These are phyloP conservation scores for Bombycilla garrulus DNA, from an alignment of 2,113 vertebrate species.

Conservation along the genomic window DNA sequence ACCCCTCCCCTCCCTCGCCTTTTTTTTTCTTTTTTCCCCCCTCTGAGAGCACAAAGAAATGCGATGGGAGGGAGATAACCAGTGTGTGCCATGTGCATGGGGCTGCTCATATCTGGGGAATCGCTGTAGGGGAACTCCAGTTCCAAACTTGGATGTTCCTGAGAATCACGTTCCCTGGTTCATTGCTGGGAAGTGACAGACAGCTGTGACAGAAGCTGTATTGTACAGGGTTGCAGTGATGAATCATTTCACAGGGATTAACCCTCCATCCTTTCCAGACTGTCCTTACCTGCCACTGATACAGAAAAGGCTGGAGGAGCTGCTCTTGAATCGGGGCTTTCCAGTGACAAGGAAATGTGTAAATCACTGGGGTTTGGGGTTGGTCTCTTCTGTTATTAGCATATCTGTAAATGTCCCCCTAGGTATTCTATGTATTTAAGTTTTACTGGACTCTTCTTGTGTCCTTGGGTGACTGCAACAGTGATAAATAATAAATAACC, in stretches of 20 bases:
- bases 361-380: neutral
- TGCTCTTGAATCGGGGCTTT: neutral
- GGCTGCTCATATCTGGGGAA: neutral
- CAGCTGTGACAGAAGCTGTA: neutral
- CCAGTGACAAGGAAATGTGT: neutral
- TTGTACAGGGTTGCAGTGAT: neutral
- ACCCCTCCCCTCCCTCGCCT: neutral
- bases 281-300: neutral
- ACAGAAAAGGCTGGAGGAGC: neutral
- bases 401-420: neutral
- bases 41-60: neutral
- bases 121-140: neutral
- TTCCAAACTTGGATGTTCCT: neutral
- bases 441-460: neutral
- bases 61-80: neutral
- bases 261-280: neutral
- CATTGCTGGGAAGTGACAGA: neutral
- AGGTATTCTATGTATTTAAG: neutral
- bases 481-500: constrained; percentile 1
- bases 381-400: neutral
- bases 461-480: neutral
- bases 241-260: neutral
- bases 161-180: neutral
- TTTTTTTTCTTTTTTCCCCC: neutral
- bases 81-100: neutral